These are phyloP conservation scores for Idaea straminata DNA, from an alignment of 2,888 invertebrate genomes.

Conservation along the genomic window DNA sequence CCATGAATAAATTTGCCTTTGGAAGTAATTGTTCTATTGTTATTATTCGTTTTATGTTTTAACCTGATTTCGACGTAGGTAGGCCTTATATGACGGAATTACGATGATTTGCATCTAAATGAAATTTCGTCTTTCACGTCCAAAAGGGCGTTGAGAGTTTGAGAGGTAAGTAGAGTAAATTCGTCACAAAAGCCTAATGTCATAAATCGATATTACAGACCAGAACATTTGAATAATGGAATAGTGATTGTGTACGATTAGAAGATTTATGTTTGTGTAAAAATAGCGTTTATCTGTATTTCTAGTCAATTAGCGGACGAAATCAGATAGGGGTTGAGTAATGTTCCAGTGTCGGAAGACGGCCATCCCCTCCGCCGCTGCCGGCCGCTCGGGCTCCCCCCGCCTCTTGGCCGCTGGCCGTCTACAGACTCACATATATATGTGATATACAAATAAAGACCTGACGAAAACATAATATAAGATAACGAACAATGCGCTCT, in stretches of 20 bases:
- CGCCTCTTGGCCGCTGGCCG: constrained; percentile 1
- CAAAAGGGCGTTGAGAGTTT: not conserved
- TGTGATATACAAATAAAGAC: constrained; percentile 26
- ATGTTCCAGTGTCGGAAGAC: constrained; percentile 46
- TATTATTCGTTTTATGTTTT: constrained; percentile 25
- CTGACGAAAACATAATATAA: constrained; percentile 26
- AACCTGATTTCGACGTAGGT: constrained; percentile 11
- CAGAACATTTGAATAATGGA: not conserved
- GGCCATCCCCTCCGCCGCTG: constrained; percentile 14
- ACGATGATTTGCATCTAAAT: constrained; percentile 26
- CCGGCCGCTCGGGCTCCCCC: constrained; percentile 14
- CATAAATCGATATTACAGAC: not conserved
- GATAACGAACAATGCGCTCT: constrained; percentile 3
- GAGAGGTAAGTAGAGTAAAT: not conserved
- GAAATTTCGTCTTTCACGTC: constrained; percentile 5
- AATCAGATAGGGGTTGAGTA: constrained; percentile 73
- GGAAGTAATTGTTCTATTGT: constrained; percentile 47
- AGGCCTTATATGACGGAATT: constrained; percentile 18
- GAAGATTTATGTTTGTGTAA: constrained; percentile 59
- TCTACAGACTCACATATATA: constrained; percentile 18
- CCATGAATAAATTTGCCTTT: constrained; percentile 79
- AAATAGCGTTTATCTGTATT: constrained; percentile 73
- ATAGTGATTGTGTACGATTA: constrained; percentile 24
- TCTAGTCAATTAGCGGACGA: constrained; percentile 77
- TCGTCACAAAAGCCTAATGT: not conserved